A percentile compares a stretch with the other conserved stretches of the same genome.
phyloP scores from a whole-genome alignment of 2,888 invertebrate genomes.

The Willowsia nigromaculata region DNA sequence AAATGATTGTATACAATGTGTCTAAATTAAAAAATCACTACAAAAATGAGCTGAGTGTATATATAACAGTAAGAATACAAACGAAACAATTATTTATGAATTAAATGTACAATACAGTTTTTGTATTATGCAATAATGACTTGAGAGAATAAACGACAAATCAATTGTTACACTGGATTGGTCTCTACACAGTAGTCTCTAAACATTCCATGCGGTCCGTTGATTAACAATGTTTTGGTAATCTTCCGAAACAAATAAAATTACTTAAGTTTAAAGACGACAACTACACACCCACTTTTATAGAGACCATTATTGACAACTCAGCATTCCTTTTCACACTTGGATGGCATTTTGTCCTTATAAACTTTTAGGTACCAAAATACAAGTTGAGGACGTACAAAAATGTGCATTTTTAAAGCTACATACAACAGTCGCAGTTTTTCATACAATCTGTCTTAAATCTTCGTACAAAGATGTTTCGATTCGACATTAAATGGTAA shows the following conservation, averaged over 20 bases:
- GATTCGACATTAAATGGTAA: constrained; percentile 18
- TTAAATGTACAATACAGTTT: constrained; percentile 30
- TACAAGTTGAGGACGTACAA: constrained; percentile 31
- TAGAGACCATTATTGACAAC: constrained; percentile 30
- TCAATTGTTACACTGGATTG: constrained; percentile 28
- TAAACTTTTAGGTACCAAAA: constrained; percentile 32
- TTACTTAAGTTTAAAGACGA: constrained; percentile 8
- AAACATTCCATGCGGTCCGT: background rate
- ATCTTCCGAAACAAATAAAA: background rate
- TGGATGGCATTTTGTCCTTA: constrained; percentile 41
- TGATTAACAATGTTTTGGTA: background rate
- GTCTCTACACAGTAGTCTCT: constrained; percentile 32
- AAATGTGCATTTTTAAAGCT: constrained; percentile 44
- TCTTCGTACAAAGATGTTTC: background rate
- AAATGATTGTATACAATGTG: constrained; percentile 54
- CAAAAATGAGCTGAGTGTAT: constrained; percentile 51
- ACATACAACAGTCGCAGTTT: background rate
- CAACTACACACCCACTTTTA: constrained; percentile 36
- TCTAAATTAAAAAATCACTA: constrained; percentile 58
- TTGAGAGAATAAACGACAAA: constrained; percentile 13
- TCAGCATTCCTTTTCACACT: constrained; percentile 8
- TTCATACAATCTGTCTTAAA: background rate
- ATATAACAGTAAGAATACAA: constrained; percentile 13
- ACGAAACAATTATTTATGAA: background rate
- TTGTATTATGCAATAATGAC: constrained; percentile 28